Conservation (phyloP, 2,113 vertebrate species). For the Kobus ellipsiprymnus region DNA sequence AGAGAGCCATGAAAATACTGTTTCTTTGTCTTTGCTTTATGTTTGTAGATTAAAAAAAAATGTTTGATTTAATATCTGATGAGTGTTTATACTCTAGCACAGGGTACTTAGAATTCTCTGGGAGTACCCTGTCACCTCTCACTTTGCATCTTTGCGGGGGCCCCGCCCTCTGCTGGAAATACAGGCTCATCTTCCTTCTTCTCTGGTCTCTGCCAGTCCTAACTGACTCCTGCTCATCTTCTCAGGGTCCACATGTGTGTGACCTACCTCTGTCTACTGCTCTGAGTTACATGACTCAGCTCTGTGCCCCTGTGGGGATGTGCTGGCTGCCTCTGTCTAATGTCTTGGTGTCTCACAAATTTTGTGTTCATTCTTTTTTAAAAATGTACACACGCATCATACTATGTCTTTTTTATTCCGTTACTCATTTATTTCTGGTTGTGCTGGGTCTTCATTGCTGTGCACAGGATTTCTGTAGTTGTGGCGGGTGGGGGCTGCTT, state of each 20-base stretch:
- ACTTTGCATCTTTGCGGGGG: not conserved
- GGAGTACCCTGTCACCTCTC: no score
- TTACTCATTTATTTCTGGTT: not conserved
- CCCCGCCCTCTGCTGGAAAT: not conserved
- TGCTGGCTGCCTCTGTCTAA: not conserved
- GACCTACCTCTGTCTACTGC: not conserved
- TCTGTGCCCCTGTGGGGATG: not conserved
- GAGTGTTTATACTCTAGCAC: no score
- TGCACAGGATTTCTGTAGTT: not conserved
- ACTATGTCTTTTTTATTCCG: not conserved
- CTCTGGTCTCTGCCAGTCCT: not conserved
- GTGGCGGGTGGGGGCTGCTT: rapidly evolving
- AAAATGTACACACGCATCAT: not conserved
- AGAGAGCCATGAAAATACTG: not conserved
- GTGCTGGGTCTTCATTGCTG: not conserved
- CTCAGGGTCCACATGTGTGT: not conserved
- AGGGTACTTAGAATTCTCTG: no score
- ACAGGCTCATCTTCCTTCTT: not conserved
- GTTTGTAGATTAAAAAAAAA: not conserved
- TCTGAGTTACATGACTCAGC: not conserved
- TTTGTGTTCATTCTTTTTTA: not conserved
- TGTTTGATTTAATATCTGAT: no score
- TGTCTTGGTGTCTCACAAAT: not conserved
- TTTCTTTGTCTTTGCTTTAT: not conserved
- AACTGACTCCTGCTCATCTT: not conserved